These are phyloP conservation scores for Macroramphosus scolopax DNA, from an alignment of 2,797 vertebrate genomes.

Conservation along the genomic window DNA sequence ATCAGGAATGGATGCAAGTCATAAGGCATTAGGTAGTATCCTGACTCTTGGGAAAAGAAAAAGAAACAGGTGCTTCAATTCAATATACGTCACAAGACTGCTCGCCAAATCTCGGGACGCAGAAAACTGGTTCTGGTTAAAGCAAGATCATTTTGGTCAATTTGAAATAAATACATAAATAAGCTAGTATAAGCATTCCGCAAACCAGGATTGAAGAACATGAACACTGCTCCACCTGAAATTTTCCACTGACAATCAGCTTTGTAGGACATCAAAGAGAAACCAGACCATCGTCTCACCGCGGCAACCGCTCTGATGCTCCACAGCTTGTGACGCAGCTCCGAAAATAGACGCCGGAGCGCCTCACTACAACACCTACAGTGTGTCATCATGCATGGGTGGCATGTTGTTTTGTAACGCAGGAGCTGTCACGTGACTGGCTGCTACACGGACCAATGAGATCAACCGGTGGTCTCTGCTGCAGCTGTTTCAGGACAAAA, in stretches of 20 bases:
- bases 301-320: constrained; percentile 46
- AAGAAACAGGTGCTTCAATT: constrained; percentile 51
- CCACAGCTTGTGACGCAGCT: too few relatives aligned
- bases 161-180: constrained; percentile 55
- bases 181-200: constrained; percentile 49
- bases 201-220: constrained; percentile 47
- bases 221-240: constrained; percentile 46
- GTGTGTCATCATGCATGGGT: constrained; percentile 56
- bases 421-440: constrained; percentile 47
- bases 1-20: constrained; percentile 68
- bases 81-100: constrained; percentile 14
- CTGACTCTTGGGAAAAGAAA: constrained; percentile 51
- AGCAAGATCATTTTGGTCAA: constrained; percentile 24
- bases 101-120: constrained; percentile 35
- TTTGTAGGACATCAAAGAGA: constrained; percentile 47
- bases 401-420: constrained; percentile 44
- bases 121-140: constrained; percentile 23
- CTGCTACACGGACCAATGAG: constrained; percentile 33
- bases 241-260: constrained; percentile 35
- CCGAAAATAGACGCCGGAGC: constrained; percentile 32
- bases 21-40: constrained; percentile 76
- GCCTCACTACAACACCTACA: constrained; percentile 59
- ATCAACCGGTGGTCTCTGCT: constrained; percentile 10
- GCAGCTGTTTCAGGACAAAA: constrained; percentile 31
- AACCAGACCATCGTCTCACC: constrained; percentile 43